Conservation (phyloP, 1,140 invertebrate species). For the Dreissena polymorpha region DNA sequence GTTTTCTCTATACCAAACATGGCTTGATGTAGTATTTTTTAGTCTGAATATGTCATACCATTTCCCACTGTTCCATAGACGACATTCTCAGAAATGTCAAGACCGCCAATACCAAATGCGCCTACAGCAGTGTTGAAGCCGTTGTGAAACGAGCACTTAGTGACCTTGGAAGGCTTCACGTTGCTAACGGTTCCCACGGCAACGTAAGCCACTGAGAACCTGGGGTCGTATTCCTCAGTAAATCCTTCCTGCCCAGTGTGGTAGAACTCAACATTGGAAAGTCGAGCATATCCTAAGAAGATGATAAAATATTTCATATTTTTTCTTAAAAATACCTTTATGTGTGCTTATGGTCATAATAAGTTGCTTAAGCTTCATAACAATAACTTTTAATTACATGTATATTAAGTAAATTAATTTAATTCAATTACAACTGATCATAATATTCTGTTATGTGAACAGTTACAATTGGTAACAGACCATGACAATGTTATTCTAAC, state of each 20-base stretch:
- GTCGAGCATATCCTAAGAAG: conserved; percentile 66
- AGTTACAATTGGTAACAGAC: too few relatives aligned
- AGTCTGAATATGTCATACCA: conserved; percentile 13
- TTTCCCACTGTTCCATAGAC: conserved; percentile 62
- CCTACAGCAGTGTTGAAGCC: conserved; percentile 73
- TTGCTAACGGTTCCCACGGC: conserved; percentile 54
- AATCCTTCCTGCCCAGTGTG: conserved; percentile 74
- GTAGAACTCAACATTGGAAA: conserved; percentile 71
- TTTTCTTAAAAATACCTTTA: too few relatives aligned
- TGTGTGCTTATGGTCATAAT: too few relatives aligned
- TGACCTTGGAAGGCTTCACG: conserved; percentile 61
- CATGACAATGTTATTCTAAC: too few relatives aligned
- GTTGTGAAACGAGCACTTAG: conserved; percentile 67
- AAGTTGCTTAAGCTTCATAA: too few relatives aligned
- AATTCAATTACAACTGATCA: too few relatives aligned
- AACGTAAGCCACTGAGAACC: conserved; percentile 70
- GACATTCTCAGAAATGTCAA: conserved; percentile 64
- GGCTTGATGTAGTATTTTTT: too few relatives aligned
- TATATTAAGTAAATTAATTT: too few relatives aligned
- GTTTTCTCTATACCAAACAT: too few relatives aligned
- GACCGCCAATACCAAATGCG: conserved; percentile 60
- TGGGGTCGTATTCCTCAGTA: conserved; percentile 63
- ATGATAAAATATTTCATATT: too few relatives aligned
- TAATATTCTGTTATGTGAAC: too few relatives aligned
- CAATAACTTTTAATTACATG: too few relatives aligned